Conservation (phyloP, 2,888 invertebrate species). For the Tigriopus californicus region DNA sequence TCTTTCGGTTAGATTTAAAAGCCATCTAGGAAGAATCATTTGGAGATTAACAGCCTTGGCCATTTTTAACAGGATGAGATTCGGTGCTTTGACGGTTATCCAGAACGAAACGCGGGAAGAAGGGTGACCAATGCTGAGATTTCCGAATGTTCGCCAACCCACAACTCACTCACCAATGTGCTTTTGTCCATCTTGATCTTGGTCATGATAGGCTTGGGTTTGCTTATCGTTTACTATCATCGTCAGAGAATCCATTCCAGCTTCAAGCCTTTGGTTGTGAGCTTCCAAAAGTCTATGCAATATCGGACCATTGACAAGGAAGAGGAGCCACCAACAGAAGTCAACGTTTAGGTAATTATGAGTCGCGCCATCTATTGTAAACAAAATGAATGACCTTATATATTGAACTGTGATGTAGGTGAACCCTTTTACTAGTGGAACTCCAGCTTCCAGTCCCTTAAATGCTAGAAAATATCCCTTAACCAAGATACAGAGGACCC, state of each 20-base stretch:
- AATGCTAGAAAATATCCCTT: no score
- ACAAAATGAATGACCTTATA: no score
- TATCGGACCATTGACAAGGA: conserved; percentile 14
- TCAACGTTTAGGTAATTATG: conserved; percentile 1
- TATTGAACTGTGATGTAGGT: no score
- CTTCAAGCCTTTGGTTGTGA: conserved; percentile 5
- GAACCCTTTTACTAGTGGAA: no score
- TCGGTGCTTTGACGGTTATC: conserved; percentile 11
- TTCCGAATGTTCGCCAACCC: conserved; percentile 9
- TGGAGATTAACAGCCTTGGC: no score
- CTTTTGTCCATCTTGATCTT: conserved; percentile 1
- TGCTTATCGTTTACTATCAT: conserved; percentile 17
- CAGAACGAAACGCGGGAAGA: conserved; percentile 2
- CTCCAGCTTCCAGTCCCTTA: no score
- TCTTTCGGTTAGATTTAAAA: neutral
- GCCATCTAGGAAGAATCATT: neutral
- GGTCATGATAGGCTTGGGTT: neutral
- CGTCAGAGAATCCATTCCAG: conserved; percentile 3
- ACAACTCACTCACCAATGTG: neutral
- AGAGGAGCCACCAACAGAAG: neutral
- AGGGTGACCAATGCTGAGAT: neutral
- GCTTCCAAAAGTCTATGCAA: conserved; percentile 12
- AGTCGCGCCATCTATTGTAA: no score
- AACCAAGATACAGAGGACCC: no score
- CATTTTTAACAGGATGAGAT: neutral